A percentile compares a stretch with the other conserved stretches of the same genome.
Conservation (phyloP, 2,113 vertebrate species). For the Uropsilus gracilis region DNA sequence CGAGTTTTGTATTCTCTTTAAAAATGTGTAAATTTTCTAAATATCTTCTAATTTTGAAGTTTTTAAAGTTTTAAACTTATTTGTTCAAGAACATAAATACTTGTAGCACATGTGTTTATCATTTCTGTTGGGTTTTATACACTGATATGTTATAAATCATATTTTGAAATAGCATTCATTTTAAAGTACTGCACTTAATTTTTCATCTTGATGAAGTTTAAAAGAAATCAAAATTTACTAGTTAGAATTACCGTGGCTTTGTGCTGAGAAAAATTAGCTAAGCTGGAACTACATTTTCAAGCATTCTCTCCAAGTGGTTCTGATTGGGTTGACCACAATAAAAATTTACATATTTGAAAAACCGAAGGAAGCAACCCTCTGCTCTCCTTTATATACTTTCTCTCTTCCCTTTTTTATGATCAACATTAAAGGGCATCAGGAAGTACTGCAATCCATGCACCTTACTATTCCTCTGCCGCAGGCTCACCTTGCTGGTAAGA, state of each 20-base stretch:
- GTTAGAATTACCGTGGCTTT: neutral
- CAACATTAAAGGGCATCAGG: neutral
- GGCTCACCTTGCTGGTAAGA: no score
- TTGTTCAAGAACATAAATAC: neutral
- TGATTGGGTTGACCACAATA: neutral
- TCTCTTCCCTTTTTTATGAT: neutral
- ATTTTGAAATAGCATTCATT: neutral
- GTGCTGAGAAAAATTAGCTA: neutral
- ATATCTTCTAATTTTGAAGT: neutral
- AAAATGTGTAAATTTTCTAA: neutral
- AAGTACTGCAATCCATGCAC: rapidly evolving
- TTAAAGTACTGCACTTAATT: neutral
- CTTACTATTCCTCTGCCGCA: neutral
- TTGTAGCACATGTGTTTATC: neutral
- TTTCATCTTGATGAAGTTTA: neutral
- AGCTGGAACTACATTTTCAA: neutral
- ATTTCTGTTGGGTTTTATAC: neutral
- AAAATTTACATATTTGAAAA: neutral
- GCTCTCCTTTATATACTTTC: neutral
- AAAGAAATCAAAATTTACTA: neutral
- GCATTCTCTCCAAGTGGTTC: neutral
- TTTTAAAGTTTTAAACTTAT: neutral
- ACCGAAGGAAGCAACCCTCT: neutral
- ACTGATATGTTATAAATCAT: neutral
- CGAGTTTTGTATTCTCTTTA: neutral